Percentiles rank a stretch among this genome's conserved stretches.
These are phyloP conservation scores for Chionoecetes opilio DNA, from an alignment of 1,140 invertebrate genomes.

Conservation along the genomic window DNA sequence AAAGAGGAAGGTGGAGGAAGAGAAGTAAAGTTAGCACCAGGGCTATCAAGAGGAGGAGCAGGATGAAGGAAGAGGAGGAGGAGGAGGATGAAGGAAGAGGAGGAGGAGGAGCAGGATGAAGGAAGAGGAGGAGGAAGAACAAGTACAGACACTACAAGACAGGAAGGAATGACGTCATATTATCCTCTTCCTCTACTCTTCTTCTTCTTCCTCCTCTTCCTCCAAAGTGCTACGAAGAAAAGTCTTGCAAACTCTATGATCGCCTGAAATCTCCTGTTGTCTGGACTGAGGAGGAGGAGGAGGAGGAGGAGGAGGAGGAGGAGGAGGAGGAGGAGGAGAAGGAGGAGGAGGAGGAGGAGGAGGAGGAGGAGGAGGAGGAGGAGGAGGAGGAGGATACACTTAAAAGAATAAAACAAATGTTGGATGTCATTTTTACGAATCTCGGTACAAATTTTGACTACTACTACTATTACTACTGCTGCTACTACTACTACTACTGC, in stretches of 20 bases:
- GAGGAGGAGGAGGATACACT: background rate
- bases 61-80: background rate
- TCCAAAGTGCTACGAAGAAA: background rate
- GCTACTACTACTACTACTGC: conserved; percentile 29
- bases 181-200: background rate
- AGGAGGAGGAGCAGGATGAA: background rate
- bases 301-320: conserved; percentile 23
- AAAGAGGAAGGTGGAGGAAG: background rate
- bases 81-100: background rate
- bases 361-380: conserved; percentile 24
- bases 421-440: too few relatives aligned
- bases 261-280: too few relatives aligned
- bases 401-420: too few relatives aligned
- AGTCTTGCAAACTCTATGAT: background rate
- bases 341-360: background rate
- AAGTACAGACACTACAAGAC: background rate
- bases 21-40: background rate
- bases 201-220: background rate
- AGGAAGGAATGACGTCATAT: background rate
- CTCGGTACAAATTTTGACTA: background rate
- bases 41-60: background rate
- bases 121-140: background rate
- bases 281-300: background rate
- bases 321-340: background rate
- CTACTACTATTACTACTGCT: conserved; percentile 2